Percentiles rank a stretch among this genome's conserved stretches.
Evolutionary conservation across 2,888 invertebrate species (phyloP).

Genomic region (Parascotia fuliginaria): DNA sequence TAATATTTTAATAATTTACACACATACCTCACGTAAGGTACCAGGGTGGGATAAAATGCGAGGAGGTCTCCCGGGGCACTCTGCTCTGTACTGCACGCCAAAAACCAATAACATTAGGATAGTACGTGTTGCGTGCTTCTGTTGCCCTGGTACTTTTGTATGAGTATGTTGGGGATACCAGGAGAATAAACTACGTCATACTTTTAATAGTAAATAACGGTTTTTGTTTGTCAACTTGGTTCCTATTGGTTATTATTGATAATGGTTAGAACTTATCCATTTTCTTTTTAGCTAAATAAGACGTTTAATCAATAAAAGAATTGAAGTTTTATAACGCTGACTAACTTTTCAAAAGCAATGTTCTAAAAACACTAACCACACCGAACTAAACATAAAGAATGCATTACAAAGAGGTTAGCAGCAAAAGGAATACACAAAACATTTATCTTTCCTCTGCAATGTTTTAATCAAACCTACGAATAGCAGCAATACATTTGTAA

Average conservation of each 20-base stretch:
- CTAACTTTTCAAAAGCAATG: too few species aligned
- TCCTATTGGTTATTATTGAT: too few species aligned
- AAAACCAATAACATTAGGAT: slow-evolving; percentile 81
- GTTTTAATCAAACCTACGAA: too few species aligned
- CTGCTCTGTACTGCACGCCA: slow-evolving; percentile 52
- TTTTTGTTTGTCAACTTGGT: neutral
- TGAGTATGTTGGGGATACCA: slow-evolving; percentile 26
- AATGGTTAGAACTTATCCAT: too few species aligned
- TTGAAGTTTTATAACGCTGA: too few species aligned
- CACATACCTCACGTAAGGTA: slow-evolving; percentile 60
- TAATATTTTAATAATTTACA: slow-evolving; percentile 66
- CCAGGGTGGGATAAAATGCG: slow-evolving; percentile 68
- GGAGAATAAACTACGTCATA: slow-evolving; percentile 32
- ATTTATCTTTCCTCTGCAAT: too few species aligned
- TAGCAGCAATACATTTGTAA: neutral
- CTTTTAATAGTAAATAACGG: slow-evolving; percentile 9
- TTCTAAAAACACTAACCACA: too few species aligned
- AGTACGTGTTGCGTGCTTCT: slow-evolving; percentile 64
- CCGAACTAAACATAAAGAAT: too few species aligned
- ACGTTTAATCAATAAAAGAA: too few species aligned
- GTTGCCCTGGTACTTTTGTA: slow-evolving; percentile 58
- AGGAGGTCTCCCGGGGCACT: slow-evolving; percentile 67
- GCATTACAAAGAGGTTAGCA: too few species aligned
- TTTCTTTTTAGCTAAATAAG: too few species aligned
- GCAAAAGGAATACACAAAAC: too few species aligned